These are phyloP conservation scores for Scrobipalpa costella DNA, from an alignment of 2,888 invertebrate species.

Conservation along the genomic window DNA sequence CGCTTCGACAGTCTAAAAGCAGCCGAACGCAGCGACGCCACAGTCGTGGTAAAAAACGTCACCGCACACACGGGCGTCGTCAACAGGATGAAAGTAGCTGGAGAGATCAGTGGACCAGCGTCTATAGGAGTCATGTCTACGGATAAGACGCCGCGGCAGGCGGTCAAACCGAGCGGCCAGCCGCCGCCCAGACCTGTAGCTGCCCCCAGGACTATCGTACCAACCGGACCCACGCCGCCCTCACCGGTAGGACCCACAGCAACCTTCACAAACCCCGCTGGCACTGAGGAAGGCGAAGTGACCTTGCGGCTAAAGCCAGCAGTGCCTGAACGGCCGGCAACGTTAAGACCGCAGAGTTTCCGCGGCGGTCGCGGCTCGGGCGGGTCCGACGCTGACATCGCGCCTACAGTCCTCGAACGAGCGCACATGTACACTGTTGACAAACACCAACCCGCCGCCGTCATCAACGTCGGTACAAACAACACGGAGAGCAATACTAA, in stretches of 20 bases:
- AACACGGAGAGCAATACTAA: slow-evolving; percentile 42
- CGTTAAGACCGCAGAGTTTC: slow-evolving; percentile 82
- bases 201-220: slow-evolving; percentile 68
- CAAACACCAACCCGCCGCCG: slow-evolving; percentile 86
- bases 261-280: slow-evolving; percentile 29
- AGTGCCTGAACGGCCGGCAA: slow-evolving; percentile 89
- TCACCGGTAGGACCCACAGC: slow-evolving; percentile 37
- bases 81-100: slow-evolving; percentile 65
- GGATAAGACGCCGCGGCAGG: slow-evolving; percentile 47
- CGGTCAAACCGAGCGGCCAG: slow-evolving; percentile 74
- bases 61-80: slow-evolving; percentile 72
- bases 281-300: slow-evolving; percentile 61
- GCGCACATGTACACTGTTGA: slow-evolving; percentile 87
- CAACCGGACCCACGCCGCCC: slow-evolving; percentile 32
- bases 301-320: slow-evolving; percentile 87
- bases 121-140: slow-evolving; percentile 50
- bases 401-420: slow-evolving; percentile 82
- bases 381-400: slow-evolving; percentile 44
- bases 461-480: slow-evolving; percentile 79
- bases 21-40: slow-evolving; percentile 49
- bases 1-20: slow-evolving; percentile 56
- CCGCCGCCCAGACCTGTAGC: slow-evolving; percentile 77
- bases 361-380: slow-evolving; percentile 64
- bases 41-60: slow-evolving; percentile 62
- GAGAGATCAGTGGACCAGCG: slow-evolving; percentile 56